Percentiles rank a stretch among this genome's conserved stretches.
These are phyloP conservation scores for Drosophila repleta DNA, from an alignment of 1,140 invertebrate species.

Conservation along the genomic window DNA sequence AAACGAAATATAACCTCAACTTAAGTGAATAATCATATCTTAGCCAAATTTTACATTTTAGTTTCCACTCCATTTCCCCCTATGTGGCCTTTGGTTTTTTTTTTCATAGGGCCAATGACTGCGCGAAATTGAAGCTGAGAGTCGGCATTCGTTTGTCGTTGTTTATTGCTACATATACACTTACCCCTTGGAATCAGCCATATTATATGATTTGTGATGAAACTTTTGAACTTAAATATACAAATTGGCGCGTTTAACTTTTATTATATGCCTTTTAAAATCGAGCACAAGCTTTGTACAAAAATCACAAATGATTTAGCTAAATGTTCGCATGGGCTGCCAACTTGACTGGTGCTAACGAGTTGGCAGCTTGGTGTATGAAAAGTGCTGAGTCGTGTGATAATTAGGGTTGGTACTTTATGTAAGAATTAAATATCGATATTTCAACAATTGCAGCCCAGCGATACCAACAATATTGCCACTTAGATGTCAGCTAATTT, in stretches of 20 bases:
- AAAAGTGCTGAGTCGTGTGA: constrained; percentile 61
- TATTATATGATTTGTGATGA: constrained; percentile 52
- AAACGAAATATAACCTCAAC: neutral
- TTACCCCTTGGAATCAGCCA: constrained; percentile 77
- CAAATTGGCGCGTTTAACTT: constrained; percentile 45
- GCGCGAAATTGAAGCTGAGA: constrained; percentile 63
- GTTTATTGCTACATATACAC: constrained; percentile 39
- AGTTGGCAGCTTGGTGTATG: constrained; percentile 38
- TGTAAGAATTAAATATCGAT: constrained; percentile 10
- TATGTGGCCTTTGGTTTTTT: constrained; percentile 69
- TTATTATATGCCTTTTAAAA: constrained; percentile 39
- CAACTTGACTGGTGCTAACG: constrained; percentile 26
- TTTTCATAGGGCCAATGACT: constrained; percentile 64
- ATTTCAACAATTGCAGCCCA: neutral
- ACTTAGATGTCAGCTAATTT: neutral
- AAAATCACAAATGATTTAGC: constrained; percentile 65
- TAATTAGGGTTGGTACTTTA: constrained; percentile 46
- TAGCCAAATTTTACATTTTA: constrained; percentile 2
- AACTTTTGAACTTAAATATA: constrained; percentile 68
- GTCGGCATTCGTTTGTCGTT: constrained; percentile 51
- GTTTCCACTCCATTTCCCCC: constrained; percentile 32
- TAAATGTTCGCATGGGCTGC: constrained; percentile 49
- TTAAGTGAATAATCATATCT: neutral
- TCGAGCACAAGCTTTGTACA: constrained; percentile 46
- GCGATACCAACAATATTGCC: neutral